Conservation (phyloP, 2,797 vertebrate species). For the Acanthurus lineatus region DNA sequence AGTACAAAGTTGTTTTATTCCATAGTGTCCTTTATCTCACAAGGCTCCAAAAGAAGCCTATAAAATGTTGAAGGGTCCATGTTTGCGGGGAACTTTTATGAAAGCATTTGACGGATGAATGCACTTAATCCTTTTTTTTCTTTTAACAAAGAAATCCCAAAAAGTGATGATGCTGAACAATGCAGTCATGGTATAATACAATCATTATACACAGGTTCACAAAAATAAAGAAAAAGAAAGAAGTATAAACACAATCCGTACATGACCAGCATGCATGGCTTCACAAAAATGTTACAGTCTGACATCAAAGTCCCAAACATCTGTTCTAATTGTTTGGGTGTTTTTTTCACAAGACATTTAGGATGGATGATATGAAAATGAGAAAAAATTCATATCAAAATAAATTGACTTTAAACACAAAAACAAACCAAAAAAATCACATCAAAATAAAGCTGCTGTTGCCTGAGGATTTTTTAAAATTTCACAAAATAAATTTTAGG, state of each 20-base stretch:
- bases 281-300: conserved; percentile 77
- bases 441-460: conserved; percentile 57
- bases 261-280: conserved; percentile 97
- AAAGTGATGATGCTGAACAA: conserved; percentile 88
- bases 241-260: conserved; percentile 80
- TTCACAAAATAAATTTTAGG: conserved; percentile 28
- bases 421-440: conserved; percentile 31
- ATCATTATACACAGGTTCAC: conserved; percentile 84
- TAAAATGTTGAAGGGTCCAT: conserved; percentile 29
- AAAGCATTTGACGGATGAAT: conserved; percentile 75
- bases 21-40: conserved; percentile 62
- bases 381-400: conserved; percentile 72
- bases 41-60: conserved; percentile 43
- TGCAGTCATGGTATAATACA: conserved; percentile 86
- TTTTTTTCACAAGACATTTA: conserved; percentile 73
- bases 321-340: conserved; percentile 57
- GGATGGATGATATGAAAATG: conserved; percentile 88
- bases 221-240: conserved; percentile 74
- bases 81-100: conserved; percentile 84
- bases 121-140: conserved; percentile 72
- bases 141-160: conserved; percentile 88
- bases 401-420: conserved; percentile 80
- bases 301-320: conserved; percentile 57
- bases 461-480: conserved; percentile 21
- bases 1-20: conserved; percentile 46